phyloP scores from a whole-genome alignment of 1,140 invertebrate genomes.

The Bicyclus anynana region DNA sequence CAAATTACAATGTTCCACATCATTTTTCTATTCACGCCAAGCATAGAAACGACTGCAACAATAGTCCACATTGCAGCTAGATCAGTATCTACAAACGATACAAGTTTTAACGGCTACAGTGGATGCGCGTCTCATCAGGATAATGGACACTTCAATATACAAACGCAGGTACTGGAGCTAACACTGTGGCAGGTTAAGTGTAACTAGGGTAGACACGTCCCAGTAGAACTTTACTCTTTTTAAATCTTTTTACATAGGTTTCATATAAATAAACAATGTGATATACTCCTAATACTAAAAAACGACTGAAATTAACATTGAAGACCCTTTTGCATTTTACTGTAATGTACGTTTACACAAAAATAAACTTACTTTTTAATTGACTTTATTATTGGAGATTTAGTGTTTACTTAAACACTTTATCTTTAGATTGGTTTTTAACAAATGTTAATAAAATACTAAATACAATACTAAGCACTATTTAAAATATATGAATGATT shows the following conservation, averaged over 20 bases:
- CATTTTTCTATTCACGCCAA: not conserved
- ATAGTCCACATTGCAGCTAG: not conserved
- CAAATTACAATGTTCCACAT: not conserved
- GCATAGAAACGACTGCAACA: not conserved
- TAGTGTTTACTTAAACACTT: too few relatives aligned
- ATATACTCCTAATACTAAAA: too few relatives aligned
- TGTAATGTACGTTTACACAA: too few relatives aligned
- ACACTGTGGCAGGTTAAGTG: slow-evolving; percentile 11
- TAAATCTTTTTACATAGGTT: not conserved
- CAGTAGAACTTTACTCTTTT: not conserved
- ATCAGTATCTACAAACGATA: slow-evolving; percentile 11
- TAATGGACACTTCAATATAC: slow-evolving; percentile 25
- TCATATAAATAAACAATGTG: too few relatives aligned
- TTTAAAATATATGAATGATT: too few relatives aligned
- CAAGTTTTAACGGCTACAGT: slow-evolving; percentile 7
- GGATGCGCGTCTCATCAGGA: slow-evolving; percentile 24
- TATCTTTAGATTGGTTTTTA: too few relatives aligned
- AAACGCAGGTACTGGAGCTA: slow-evolving; percentile 11
- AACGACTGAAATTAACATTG: too few relatives aligned
- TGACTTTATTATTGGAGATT: too few relatives aligned
- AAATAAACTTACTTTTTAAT: too few relatives aligned
- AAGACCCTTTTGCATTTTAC: too few relatives aligned
- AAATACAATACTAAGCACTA: too few relatives aligned
- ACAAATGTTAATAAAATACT: too few relatives aligned
- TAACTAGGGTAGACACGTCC: not conserved